Conservation (phyloP, 2,888 invertebrate genomes). For the Monoplex corrugatus region DNA sequence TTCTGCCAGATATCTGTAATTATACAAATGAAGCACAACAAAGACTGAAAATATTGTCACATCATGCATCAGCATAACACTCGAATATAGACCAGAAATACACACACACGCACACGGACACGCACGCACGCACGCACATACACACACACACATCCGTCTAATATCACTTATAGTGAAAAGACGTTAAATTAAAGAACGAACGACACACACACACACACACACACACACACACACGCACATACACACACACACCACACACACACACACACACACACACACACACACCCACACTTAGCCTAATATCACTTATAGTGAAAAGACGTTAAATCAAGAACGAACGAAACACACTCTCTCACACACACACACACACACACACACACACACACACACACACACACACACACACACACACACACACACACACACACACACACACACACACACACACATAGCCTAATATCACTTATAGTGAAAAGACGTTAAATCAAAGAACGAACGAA, state of each 20-base stretch:
- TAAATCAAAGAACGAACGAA: too few relatives aligned
- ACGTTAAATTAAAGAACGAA: background rate
- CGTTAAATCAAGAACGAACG: too few relatives aligned
- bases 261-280: background rate
- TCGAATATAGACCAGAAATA: background rate
- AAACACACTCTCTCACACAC: too few relatives aligned
- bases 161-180: too few relatives aligned
- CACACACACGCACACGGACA: background rate
- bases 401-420: background rate
- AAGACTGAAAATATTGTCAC: too few relatives aligned
- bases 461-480: too few relatives aligned
- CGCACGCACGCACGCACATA: background rate
- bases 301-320: too few relatives aligned
- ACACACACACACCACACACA: background rate
- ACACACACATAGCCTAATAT: too few relatives aligned
- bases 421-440: background rate
- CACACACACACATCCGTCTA: too few relatives aligned
- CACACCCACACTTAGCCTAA: too few relatives aligned
- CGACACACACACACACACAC: conserved; percentile 4
- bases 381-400: background rate
- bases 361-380: background rate
- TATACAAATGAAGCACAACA: too few relatives aligned
- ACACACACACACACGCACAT: conserved; percentile 11
- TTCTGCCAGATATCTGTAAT: too few relatives aligned
- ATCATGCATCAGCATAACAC: background rate